A percentile compares a stretch with the other conserved stretches of the same genome.
Evolutionary conservation across 2,113 vertebrate genomes (phyloP).

Genomic region (Terrapene triunguis): DNA sequence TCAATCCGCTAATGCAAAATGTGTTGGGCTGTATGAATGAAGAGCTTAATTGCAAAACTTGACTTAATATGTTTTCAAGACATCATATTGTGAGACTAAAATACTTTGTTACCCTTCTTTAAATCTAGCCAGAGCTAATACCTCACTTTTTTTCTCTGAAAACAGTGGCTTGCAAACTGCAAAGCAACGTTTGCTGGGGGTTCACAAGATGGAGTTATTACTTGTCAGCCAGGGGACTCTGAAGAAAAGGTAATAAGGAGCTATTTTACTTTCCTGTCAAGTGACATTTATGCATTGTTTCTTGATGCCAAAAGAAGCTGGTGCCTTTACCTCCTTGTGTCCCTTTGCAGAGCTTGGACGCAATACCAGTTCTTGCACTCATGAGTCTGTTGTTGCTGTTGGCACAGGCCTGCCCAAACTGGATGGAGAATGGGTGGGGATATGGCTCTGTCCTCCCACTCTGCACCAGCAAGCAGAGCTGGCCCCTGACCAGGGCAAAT

Average conservation of each 20-base stretch:
- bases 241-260: constrained; percentile 93
- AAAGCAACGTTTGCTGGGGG: constrained; percentile 95
- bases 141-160: constrained; percentile 39
- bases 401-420: not conserved
- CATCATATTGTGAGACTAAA: not conserved
- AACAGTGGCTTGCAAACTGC: constrained; percentile 97
- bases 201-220: constrained; percentile 91
- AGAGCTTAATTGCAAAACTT: not conserved
- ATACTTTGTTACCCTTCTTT: not conserved
- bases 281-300: not conserved
- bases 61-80: not conserved
- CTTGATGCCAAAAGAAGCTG: not conserved
- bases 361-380: constrained; percentile 2
- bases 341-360: not conserved
- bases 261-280: constrained; percentile 18
- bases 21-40: not conserved
- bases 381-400: not conserved
- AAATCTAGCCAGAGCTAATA: not conserved
- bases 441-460: not conserved
- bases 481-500: not conserved
- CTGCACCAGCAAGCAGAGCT: not conserved
- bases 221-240: constrained; percentile 92
- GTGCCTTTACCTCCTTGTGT: constrained; percentile 9
- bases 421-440: not conserved
- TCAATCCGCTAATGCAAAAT: constrained; percentile 1